A percentile compares a stretch with the other conserved stretches of the same genome.
Conservation (phyloP, 2,797 vertebrate genomes). For the Urosaurus nigricauda region DNA sequence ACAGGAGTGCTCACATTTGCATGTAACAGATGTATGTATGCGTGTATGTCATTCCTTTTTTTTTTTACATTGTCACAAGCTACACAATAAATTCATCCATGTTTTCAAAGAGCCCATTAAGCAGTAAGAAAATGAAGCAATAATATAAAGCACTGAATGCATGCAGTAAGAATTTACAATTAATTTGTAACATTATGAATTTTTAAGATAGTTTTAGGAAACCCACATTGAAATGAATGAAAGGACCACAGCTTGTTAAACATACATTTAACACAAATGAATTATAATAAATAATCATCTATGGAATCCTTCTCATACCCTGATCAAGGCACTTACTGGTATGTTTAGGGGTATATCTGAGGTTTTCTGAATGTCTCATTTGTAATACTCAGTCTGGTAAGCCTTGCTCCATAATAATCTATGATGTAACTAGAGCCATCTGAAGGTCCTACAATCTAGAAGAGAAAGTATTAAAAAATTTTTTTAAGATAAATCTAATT, state of each 20-base stretch:
- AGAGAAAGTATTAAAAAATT: conserved; percentile 36
- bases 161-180: neutral
- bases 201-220: neutral
- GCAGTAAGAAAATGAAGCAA: neutral
- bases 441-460: conserved; percentile 94
- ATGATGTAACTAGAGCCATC: conserved; percentile 97
- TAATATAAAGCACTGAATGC: neutral
- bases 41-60: no score
- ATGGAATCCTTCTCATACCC: conserved; percentile 12
- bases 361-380: conserved; percentile 95
- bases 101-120: neutral
- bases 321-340: conserved; percentile 49
- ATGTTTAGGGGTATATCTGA: conserved; percentile 86
- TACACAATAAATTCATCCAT: no score
- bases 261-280: neutral
- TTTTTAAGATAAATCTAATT: neutral
- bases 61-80: no score
- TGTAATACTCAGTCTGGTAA: conserved; percentile 90
- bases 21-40: no score
- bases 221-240: neutral
- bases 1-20: neutral
- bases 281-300: neutral
- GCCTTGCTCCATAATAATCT: conserved; percentile 95
- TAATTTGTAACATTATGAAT: neutral
- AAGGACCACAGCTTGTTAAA: neutral